A percentile compares a stretch with the other conserved stretches of the same genome.
phyloP scores from a whole-genome alignment of 1,140 invertebrate genomes.

The Drosophila ficusphila region DNA sequence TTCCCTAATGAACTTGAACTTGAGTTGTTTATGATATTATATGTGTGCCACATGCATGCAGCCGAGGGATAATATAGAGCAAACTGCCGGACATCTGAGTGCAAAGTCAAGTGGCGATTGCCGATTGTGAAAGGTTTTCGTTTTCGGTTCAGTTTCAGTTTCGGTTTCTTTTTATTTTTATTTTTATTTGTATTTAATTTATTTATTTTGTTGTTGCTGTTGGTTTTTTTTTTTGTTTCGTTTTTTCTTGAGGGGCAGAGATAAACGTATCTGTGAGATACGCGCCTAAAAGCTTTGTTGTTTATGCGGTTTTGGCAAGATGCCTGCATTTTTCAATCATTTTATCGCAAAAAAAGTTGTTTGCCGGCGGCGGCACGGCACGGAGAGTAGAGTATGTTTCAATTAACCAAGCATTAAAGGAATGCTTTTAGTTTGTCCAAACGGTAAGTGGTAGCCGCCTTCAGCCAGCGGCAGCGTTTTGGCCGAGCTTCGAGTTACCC shows the following conservation, averaged over 20 bases:
- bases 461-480: slow-evolving; percentile 5
- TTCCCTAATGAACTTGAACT: slow-evolving; percentile 74
- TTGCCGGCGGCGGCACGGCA: slow-evolving; percentile 3
- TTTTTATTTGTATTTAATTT: too few relatives aligned
- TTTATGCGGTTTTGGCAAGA: slow-evolving; percentile 73
- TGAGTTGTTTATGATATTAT: slow-evolving; percentile 40
- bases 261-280: slow-evolving; percentile 68
- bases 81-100: slow-evolving; percentile 9
- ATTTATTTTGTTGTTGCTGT: too few relatives aligned
- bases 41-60: background rate
- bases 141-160: slow-evolving; percentile 1
- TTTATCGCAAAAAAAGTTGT: slow-evolving; percentile 56
- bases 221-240: background rate
- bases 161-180: background rate
- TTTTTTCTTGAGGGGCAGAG: background rate
- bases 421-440: slow-evolving; percentile 67
- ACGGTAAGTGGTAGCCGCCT: slow-evolving; percentile 61
- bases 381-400: slow-evolving; percentile 65
- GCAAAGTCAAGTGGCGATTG: slow-evolving; percentile 31
- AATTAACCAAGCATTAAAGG: slow-evolving; percentile 79
- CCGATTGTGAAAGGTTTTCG: slow-evolving; percentile 46
- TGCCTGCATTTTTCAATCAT: slow-evolving; percentile 67
- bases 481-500: slow-evolving; percentile 23
- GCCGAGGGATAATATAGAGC: background rate
- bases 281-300: slow-evolving; percentile 78